These are phyloP conservation scores for Neodiprion virginianus DNA, from an alignment of 1,140 invertebrate genomes.

Conservation along the genomic window DNA sequence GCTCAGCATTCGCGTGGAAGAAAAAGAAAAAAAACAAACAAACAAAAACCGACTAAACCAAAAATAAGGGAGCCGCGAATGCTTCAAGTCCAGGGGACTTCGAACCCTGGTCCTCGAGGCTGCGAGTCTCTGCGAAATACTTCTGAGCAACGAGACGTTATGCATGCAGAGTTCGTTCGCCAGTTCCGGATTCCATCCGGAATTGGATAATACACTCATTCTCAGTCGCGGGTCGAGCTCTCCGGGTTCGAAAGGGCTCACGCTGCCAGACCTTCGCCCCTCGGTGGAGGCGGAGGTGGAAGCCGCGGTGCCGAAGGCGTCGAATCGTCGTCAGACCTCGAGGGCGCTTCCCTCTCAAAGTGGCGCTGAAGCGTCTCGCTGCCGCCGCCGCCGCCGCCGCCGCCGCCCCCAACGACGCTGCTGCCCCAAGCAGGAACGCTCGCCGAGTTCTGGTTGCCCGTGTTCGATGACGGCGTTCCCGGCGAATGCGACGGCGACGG, in stretches of 20 bases:
- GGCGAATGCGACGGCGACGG: constrained; percentile 55
- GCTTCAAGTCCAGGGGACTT: too few relatives aligned
- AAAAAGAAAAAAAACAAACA: too few relatives aligned
- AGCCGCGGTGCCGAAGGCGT: constrained; percentile 50
- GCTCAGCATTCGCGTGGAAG: too few relatives aligned
- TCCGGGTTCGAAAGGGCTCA: constrained; percentile 24
- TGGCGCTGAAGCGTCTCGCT: constrained; percentile 52
- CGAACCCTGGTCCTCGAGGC: too few relatives aligned
- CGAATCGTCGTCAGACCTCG: constrained; percentile 44
- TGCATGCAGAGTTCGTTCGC: neutral
- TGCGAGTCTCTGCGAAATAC: too few relatives aligned
- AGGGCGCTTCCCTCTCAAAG: constrained; percentile 48
- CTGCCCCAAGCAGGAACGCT: constrained; percentile 47
- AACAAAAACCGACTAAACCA: too few relatives aligned
- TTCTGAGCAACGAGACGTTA: too few relatives aligned
- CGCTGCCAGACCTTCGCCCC: constrained; percentile 63
- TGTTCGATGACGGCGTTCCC: constrained; percentile 50
- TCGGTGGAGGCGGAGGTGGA: constrained; percentile 50
- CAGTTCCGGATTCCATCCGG: constrained; percentile 4
- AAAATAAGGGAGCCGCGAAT: too few relatives aligned
- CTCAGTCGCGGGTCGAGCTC: neutral
- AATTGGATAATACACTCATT: neutral
- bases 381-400: constrained; percentile 15
- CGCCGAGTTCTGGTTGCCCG: constrained; percentile 51
- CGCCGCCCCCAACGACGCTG: neutral